phyloP scores from a whole-genome alignment of 2,797 vertebrate genomes.

The Heterohyrax brucei region DNA sequence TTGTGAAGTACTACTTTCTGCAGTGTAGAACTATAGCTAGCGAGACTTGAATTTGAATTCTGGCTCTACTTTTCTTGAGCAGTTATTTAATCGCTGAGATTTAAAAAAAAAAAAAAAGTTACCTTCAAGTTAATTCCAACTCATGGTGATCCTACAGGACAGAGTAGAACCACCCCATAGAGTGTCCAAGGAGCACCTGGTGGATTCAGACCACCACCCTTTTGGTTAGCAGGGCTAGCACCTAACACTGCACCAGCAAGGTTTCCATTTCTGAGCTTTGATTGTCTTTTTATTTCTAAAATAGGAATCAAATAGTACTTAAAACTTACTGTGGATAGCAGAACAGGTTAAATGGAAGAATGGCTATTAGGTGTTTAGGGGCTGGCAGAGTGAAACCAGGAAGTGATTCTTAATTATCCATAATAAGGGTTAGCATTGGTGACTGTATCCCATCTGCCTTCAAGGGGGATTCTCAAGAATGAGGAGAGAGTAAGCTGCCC shows the following conservation, averaged over 20 bases:
- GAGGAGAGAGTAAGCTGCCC: constrained; percentile 2
- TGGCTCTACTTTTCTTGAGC: background rate
- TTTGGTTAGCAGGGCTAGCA: too few species aligned
- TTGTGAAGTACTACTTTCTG: background rate
- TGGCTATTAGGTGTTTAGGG: background rate
- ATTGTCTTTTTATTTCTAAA: constrained; percentile 56
- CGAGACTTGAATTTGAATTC: constrained; percentile 27
- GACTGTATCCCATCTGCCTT: background rate
- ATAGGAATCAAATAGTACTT: background rate
- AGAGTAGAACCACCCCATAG: too few species aligned
- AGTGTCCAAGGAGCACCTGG: too few species aligned
- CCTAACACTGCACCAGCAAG: too few species aligned
- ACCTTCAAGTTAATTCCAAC: too few species aligned
- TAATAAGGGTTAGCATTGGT: constrained; percentile 21
- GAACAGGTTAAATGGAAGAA: constrained; percentile 12
- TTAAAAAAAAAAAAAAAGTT: background rate
- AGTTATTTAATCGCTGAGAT: background rate
- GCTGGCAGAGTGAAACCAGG: background rate
- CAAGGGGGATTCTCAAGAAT: constrained; percentile 13
- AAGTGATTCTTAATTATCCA: background rate
- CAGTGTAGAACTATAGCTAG: background rate
- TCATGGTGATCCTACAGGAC: too few species aligned
- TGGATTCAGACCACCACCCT: too few species aligned
- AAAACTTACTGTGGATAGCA: background rate
- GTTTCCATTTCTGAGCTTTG: background rate